These are phyloP conservation scores for Scaptomyza tumidula DNA, from an alignment of 2,888 invertebrate genomes.

Conservation along the genomic window DNA sequence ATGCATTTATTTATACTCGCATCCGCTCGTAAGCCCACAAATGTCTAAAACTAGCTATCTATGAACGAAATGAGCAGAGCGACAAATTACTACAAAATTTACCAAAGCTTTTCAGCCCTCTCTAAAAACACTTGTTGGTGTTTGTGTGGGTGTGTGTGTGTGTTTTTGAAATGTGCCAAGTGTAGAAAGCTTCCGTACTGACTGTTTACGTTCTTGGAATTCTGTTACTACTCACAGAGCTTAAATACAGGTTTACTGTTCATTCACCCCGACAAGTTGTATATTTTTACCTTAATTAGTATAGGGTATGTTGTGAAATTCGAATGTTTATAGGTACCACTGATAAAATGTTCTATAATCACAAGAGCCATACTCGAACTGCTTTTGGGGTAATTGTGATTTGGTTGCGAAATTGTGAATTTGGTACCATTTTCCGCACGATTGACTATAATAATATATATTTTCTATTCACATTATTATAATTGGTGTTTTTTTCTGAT, in stretches of 20 bases:
- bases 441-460: too few relatives aligned
- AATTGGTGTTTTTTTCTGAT: too few relatives aligned
- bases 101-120: constrained; percentile 13
- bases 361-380: not conserved
- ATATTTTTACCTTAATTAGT: not conserved
- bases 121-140: not conserved
- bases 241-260: not conserved
- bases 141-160: too few relatives aligned
- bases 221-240: not conserved
- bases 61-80: not conserved
- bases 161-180: not conserved
- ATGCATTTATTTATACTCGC: constrained; percentile 13
- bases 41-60: constrained; percentile 10
- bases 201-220: not conserved
- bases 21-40: not conserved
- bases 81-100: constrained; percentile 2
- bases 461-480: too few relatives aligned
- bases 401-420: too few relatives aligned
- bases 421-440: too few relatives aligned
- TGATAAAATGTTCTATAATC: not conserved
- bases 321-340: not conserved
- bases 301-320: not conserved
- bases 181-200: constrained; percentile 6
- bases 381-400: too few relatives aligned
- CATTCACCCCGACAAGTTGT: not conserved